phyloP scores from a whole-genome alignment of 2,888 invertebrate species.

The Prosopocoilus inquinatus region DNA sequence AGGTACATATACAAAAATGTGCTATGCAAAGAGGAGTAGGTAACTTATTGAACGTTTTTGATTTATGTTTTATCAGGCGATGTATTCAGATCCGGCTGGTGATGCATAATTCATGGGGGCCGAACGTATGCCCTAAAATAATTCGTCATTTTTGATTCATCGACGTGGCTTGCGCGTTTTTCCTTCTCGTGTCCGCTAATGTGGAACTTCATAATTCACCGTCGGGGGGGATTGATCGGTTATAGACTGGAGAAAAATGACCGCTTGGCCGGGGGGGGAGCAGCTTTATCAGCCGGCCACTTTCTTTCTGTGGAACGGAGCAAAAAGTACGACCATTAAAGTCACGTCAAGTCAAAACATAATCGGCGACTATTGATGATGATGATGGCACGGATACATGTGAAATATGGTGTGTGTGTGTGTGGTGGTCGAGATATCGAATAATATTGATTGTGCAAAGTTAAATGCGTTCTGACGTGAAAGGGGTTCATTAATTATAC shows the following conservation, averaged over 20 bases:
- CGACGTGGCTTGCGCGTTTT: background rate
- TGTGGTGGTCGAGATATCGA: too few species aligned
- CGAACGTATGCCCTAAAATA: background rate
- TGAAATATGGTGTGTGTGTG: too few species aligned
- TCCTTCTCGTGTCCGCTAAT: background rate
- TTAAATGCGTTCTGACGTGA: too few species aligned
- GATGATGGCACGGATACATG: too few species aligned
- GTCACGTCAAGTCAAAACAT: background rate
- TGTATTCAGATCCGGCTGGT: background rate
- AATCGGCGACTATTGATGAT: too few species aligned
- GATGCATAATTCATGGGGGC: background rate
- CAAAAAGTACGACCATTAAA: background rate
- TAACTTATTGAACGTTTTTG: background rate
- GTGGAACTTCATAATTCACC: background rate
- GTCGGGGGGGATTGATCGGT: background rate
- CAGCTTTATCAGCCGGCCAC: background rate
- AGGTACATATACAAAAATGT: background rate
- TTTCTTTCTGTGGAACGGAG: background rate
- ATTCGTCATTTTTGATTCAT: background rate
- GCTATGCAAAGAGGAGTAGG: background rate
- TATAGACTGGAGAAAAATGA: slow-evolving; percentile 3
- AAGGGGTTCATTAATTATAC: too few species aligned
- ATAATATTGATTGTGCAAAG: too few species aligned
- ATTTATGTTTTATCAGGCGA: background rate
- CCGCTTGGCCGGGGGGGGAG: background rate